Percentiles rank a stretch among this genome's conserved stretches.
Conservation (phyloP, 1,140 invertebrate species). For the Meteorus sp. region DNA sequence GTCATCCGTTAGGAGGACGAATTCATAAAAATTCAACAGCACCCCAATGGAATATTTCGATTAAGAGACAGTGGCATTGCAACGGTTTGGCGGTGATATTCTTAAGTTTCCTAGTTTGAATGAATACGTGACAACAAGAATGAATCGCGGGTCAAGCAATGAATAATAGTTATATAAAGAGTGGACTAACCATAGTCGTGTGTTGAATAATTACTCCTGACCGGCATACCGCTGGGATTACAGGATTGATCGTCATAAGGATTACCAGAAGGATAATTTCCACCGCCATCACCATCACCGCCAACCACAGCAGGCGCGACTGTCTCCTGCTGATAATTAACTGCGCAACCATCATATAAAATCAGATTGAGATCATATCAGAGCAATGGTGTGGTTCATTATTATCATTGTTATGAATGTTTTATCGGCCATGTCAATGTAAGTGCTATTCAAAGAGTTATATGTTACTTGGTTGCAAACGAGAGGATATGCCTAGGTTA, state of each 20-base stretch:
- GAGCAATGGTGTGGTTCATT: too few relatives aligned
- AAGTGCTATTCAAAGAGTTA: too few relatives aligned
- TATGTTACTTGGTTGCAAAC: conserved; percentile 19
- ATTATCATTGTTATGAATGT: too few relatives aligned
- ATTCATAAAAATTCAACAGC: too few relatives aligned
- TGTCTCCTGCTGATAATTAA: conserved; percentile 49
- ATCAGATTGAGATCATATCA: too few relatives aligned
- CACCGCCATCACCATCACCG: conserved; percentile 35
- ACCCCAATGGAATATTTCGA: too few relatives aligned
- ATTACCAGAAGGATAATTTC: conserved; percentile 40
- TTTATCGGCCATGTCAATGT: too few relatives aligned
- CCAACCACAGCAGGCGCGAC: conserved; percentile 37
- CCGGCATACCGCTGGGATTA: conserved; percentile 43
- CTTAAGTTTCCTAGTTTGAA: conserved; percentile 14
- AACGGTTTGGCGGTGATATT: conserved; percentile 30
- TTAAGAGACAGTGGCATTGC: too few relatives aligned
- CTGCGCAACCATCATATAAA: conserved; percentile 34
- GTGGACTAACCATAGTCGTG: conserved; percentile 48
- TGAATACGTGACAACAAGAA: too few relatives aligned
- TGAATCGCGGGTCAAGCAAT: neutral
- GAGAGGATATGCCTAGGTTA: neutral
- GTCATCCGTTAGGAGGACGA: too few relatives aligned
- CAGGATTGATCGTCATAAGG: conserved; percentile 46
- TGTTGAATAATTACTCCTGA: conserved; percentile 45
- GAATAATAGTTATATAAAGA: conserved; percentile 7